phyloP scores from a whole-genome alignment of 2,797 vertebrate genomes.

The Notoglanidium macrostoma region DNA sequence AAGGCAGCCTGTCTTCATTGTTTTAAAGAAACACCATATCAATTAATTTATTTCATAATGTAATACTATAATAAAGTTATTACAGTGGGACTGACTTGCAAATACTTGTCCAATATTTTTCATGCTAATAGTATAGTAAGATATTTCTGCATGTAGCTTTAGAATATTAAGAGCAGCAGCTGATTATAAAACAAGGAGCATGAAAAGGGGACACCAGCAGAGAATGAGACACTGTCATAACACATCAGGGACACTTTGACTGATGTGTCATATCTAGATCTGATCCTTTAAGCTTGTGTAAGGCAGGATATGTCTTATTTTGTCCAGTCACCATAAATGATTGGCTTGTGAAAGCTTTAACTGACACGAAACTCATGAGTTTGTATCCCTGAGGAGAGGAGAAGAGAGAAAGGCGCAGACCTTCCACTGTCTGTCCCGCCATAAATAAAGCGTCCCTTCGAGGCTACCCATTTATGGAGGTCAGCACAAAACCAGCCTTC shows the following conservation, averaged over 20 bases:
- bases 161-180: neutral
- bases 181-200: constrained; percentile 6
- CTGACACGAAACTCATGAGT: neutral
- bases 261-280: neutral
- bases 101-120: neutral
- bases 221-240: constrained; percentile 15
- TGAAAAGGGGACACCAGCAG: neutral
- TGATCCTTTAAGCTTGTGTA: neutral
- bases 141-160: neutral
- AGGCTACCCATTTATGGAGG: constrained; percentile 33
- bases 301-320: neutral
- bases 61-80: constrained; percentile 12
- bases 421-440: neutral
- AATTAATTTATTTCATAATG: neutral
- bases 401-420: neutral
- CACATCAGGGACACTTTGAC: constrained; percentile 19
- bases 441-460: constrained; percentile 31
- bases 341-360: constrained; percentile 9
- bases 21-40: neutral
- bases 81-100: neutral
- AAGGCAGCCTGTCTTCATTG: neutral
- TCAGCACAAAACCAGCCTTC: constrained; percentile 31
- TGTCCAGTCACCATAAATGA: neutral
- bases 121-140: neutral
- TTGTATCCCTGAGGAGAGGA: neutral